Evolutionary conservation across 2,888 invertebrate genomes (phyloP), one percentile per base, ranked within the genome.

Genomic region (Parelbella ahira): DNA sequence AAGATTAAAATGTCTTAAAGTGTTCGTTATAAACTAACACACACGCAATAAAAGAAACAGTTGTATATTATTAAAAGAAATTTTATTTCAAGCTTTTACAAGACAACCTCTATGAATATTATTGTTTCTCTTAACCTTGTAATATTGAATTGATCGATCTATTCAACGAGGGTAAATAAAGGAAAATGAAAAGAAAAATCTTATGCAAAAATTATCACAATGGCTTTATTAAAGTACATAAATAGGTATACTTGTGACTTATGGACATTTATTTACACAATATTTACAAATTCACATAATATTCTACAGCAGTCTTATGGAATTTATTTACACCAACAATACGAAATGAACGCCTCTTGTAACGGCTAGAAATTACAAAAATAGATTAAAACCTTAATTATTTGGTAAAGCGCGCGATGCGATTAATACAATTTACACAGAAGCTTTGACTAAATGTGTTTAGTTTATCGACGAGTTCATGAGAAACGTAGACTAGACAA

Each of bases 201-300:
- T 47, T 75, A 71, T 84, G 81, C 80, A 86, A 86, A 82, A 86
- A 83, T 86, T 86, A 87, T 87, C 87, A 87, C 87, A 87, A 87
- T 87, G 83, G 83, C 84, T 87, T 87, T 87, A 86, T 87, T 86
- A 84, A 86, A 84, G 76, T 87, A 87, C 84, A 87, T 87, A 87
- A 87, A 86, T 86, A 86, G 58, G 86, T 87, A 86, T 84, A 86
- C 83, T 82, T 63, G 82, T 83, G 83, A 86, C 83, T 86, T 84
- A 57, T 84, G 77, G 77, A 86, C 84, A 84, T 72, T 63, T 82
- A 83, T 86, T 78, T 84, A 84, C 83, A 87, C 56, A 60, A 57
- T 86, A 83, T 87, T 61, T 84, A 86, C 87, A 86, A 80, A 78
- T 82, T 82, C 80, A 83, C 80, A 79, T 63, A 53, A 60, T 79